Percentiles rank a stretch among this genome's conserved stretches.
Evolutionary conservation across 2,113 vertebrate species (phyloP).

Genomic region (Natator depressus): DNA sequence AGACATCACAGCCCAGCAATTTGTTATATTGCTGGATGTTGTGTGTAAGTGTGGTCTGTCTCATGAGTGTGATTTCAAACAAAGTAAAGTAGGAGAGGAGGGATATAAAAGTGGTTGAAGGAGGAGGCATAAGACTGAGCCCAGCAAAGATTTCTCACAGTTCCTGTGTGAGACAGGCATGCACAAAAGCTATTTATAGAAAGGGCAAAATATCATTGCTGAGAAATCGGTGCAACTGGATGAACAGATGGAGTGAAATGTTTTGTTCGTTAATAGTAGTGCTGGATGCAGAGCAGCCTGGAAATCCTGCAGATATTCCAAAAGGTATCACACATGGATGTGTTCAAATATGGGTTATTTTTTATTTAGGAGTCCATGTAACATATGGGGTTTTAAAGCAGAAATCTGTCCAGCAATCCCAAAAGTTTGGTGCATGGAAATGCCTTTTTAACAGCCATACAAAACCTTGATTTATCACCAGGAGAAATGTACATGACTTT

Average conservation of each 20-base stretch:
- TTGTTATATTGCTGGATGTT: neutral
- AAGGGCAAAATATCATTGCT: constrained; percentile 4
- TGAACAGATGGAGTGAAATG: neutral
- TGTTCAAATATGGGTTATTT: neutral
- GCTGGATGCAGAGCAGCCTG: constrained; percentile 30
- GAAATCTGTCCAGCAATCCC: neutral
- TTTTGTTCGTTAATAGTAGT: constrained; percentile 22
- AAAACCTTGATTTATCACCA: constrained; percentile 30
- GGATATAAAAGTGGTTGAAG: rapidly evolving
- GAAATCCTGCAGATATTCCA: constrained; percentile 41
- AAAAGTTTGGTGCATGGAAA: neutral
- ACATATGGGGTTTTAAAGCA: neutral
- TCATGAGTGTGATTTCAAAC: neutral
- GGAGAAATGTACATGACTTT: neutral
- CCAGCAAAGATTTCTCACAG: neutral
- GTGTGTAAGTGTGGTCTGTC: neutral
- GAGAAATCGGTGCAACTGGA: neutral
- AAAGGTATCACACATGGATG: constrained; percentile 28
- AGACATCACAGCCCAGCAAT: neutral
- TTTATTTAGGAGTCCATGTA: neutral
- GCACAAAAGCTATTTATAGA: neutral
- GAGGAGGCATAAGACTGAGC: neutral
- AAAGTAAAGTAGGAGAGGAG: neutral
- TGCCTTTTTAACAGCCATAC: neutral
- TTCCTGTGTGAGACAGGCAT: neutral